phyloP scores from a whole-genome alignment of 2,797 vertebrate genomes.

The Chaenodraco wilsoni region DNA sequence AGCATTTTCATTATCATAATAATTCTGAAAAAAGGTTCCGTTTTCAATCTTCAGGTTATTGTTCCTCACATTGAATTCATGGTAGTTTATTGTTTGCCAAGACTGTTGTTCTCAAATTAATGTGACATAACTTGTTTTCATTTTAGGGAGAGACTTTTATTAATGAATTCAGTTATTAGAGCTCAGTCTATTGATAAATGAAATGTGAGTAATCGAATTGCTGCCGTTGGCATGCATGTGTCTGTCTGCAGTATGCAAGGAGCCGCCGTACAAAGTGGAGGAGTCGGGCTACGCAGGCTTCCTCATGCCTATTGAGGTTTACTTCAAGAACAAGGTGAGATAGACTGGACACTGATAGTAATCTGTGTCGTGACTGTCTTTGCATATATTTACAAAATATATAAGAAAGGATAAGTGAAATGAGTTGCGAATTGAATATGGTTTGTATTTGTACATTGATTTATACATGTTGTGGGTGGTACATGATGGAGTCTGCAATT shows the following conservation, averaged over 20 bases:
- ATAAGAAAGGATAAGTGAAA: not conserved
- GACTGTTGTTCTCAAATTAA: not conserved
- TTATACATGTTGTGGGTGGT: not conserved
- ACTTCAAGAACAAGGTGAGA: slow-evolving; percentile 98
- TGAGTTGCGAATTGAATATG: not conserved
- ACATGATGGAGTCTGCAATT: not conserved
- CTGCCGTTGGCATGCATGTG: slow-evolving; percentile 30
- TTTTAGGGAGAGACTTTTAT: not conserved
- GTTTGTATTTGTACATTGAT: not conserved
- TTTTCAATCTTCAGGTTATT: not conserved
- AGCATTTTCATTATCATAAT: not conserved
- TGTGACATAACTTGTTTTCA: not conserved
- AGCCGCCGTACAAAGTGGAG: slow-evolving; percentile 98
- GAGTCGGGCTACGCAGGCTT: slow-evolving; percentile 98
- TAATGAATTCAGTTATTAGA: not conserved
- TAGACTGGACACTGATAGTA: not conserved
- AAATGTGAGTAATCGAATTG: not conserved
- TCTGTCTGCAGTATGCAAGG: slow-evolving; percentile 92
- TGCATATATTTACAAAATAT: not conserved
- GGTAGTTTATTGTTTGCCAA: not conserved
- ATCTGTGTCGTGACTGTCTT: not conserved
- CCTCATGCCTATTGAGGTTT: slow-evolving; percentile 98
- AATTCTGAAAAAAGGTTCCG: not conserved
- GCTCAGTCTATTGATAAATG: not conserved
- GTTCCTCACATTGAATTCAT: not conserved